Base-by-base conservation (phyloP, 2,888 invertebrate genomes). In the Mythimna vitellina region DNA sequence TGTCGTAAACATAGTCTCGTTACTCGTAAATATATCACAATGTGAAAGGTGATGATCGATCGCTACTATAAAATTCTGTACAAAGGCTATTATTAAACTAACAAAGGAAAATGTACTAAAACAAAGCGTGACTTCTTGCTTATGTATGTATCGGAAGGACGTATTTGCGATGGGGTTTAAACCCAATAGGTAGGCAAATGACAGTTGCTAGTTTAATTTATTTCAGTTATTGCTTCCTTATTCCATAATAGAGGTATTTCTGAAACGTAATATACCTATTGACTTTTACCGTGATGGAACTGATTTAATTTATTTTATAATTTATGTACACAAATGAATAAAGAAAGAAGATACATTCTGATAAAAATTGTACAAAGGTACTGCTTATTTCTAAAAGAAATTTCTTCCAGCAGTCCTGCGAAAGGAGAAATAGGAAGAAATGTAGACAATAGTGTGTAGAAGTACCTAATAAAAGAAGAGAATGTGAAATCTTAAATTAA, bases 1-100 rank as follows among this genome's bases (percentile, higher is more conserved):
- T 65, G 51, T 69, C 69, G 58, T 78, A 80, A 80, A 75, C 75
- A 70, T 75, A 69, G 51, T 66, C 22, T 60, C 57, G 29, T 51
- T 38, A 25, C 14, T 70, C 57, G 57, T 66, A 76, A 76, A 80
- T 66, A 65, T 68, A 68, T 68, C 42, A 51, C 17, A 53, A 17
- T 20, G 25, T 60, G 42, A 75, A 80, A 75, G 54, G 54, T 65
- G 51, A 57, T 72, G 76, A 76, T 76, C 25, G 60, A 76, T 61
- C 29, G 22, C 29, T 38, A 25, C 58, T n/a, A 38, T 49, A 62
- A 32, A 12, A 22, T 54, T 54, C 68, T 58, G 22, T 25, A 35
- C 38, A 42, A 42, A 54, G 29, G 35, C 38, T 42, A 49, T 63
- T 7, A 42, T 42, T 25, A 29, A 9, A 60, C 7, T 20, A 53